These are phyloP conservation scores for Hyphantria cunea DNA, from an alignment of 1,140 invertebrate species.

Conservation along the genomic window DNA sequence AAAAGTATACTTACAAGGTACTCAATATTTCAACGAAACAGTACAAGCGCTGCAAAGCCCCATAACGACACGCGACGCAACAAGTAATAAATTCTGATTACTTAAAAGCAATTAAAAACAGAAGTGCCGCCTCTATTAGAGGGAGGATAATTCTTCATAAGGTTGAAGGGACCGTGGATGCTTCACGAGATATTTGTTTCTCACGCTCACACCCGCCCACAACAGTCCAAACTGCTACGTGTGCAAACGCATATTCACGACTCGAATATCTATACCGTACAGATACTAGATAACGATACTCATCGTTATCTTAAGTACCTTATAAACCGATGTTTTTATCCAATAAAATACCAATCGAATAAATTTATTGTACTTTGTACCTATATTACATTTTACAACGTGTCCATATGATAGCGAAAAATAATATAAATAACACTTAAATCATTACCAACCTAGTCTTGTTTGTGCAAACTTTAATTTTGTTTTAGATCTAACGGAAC, in stretches of 20 bases:
- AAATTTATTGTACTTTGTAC: constrained; percentile 5
- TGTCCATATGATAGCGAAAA: background rate
- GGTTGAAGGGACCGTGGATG: constrained; percentile 55
- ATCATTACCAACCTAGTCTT: too few relatives aligned
- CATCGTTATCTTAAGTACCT: constrained; percentile 22
- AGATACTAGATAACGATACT: constrained; percentile 35
- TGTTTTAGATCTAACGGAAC: too few relatives aligned
- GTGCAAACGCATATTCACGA: constrained; percentile 47
- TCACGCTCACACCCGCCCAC: constrained; percentile 75
- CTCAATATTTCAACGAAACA: constrained; percentile 20
- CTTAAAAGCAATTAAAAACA: constrained; percentile 47
- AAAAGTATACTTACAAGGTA: constrained; percentile 24
- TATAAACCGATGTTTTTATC: constrained; percentile 17
- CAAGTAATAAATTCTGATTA: constrained; percentile 41
- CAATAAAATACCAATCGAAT: constrained; percentile 14
- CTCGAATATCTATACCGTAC: constrained; percentile 43
- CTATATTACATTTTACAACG: background rate
- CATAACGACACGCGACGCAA: constrained; percentile 34
- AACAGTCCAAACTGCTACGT: constrained; percentile 29
- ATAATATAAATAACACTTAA: too few relatives aligned
- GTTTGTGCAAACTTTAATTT: too few relatives aligned
- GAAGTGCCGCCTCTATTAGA: constrained; percentile 33
- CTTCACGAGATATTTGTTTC: constrained; percentile 72
- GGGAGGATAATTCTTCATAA: constrained; percentile 34
- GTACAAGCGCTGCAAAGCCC: constrained; percentile 22